Evolutionary conservation across 1,140 invertebrate genomes (phyloP).

Genomic region (Drosophila mauritiana): DNA sequence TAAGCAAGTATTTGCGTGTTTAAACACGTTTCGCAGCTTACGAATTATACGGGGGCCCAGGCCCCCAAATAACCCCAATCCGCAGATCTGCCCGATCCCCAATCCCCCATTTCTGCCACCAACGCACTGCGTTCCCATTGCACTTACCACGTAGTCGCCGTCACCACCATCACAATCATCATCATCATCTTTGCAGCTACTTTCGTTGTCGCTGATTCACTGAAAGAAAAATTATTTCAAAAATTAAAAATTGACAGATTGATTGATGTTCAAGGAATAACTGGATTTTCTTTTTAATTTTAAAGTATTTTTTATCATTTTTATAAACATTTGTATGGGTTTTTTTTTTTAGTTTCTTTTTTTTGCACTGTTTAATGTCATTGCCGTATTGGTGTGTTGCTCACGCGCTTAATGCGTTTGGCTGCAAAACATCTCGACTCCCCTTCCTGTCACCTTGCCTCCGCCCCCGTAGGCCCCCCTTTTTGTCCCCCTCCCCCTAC

Average conservation of each 20-base stretch:
- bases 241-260: not conserved
- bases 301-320: no score
- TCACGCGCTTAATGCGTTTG: constrained; percentile 56
- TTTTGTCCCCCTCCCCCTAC: not conserved
- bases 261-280: no score
- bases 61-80: constrained; percentile 27
- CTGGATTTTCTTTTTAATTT: not conserved
- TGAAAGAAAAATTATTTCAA: not conserved
- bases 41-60: constrained; percentile 57
- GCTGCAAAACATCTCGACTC: constrained; percentile 3
- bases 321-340: not conserved
- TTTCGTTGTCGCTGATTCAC: not conserved
- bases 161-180: constrained; percentile 11
- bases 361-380: not conserved
- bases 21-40: constrained; percentile 81
- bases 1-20: constrained; percentile 82
- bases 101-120: constrained; percentile 1
- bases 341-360: not conserved
- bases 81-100: constrained; percentile 10
- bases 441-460: constrained; percentile 7
- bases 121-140: constrained; percentile 51
- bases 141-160: constrained; percentile 48
- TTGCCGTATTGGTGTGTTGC: constrained; percentile 26
- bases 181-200: constrained; percentile 21
- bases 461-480: not conserved